Base-by-base conservation (phyloP, 92 coral and sea anemone species). In the Porites divaricata region DNA sequence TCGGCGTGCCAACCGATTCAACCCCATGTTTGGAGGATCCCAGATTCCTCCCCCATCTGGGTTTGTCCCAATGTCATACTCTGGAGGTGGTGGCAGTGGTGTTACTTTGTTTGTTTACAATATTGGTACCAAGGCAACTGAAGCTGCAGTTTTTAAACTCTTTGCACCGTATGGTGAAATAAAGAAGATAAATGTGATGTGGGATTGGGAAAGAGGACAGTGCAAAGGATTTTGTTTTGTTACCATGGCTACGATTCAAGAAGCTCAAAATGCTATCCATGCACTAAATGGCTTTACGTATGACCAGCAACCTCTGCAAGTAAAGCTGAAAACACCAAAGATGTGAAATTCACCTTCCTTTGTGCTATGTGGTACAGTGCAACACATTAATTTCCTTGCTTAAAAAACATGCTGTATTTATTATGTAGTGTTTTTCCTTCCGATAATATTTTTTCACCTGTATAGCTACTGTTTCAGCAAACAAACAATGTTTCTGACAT, bases 141-240 rank as follows among this genome's bases (percentile, higher is more conserved):
- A 94, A 67, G 90, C 91, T 68, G 89, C 89, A 63, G 80, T 94
- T n/a, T 87, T 81, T 63, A 89, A 81, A 23, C 87, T 94, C 62
- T 94, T 94, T 74, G 74, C 91, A 19, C 92, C 76, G 20, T 92
- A 73, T 80, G 98, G 98, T 19, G 77, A 76, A 22, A 83, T 94
- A 25, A 77, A 76, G 19, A 94, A 94, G 86, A 89, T 94, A 17
- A 92, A 94, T 64, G 84, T 94, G 48, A 94, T 94, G 89, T 92
- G 95, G 98, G 98, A 94, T 79, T 92, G 90, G 83, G 88, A 72
- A 62, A 92, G 89, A 67, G 78, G 88, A 16, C 91, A 89, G 77
- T 84, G 93, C 52, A 94, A 94, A 85, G 98, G 98, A 15, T 92
- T 81, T 82, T 88, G 95, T 35, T 94, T 94, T 86, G 95, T 94